Percentiles rank a stretch among this genome's conserved stretches.
Conservation (phyloP, 2,888 invertebrate species). For the Eilema griseolum region DNA sequence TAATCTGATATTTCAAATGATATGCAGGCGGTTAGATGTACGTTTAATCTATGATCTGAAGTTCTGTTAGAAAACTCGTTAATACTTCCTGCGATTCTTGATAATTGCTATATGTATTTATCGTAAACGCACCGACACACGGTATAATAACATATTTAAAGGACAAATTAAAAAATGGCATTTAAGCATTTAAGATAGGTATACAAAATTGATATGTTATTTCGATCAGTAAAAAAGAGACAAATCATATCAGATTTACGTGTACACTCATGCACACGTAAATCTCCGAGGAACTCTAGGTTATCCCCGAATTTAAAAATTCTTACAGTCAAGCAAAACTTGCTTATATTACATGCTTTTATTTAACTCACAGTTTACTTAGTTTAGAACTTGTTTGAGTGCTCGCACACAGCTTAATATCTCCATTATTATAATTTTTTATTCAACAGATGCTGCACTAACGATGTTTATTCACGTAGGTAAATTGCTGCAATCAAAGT, state of each 20-base stretch:
- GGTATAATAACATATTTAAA: neutral
- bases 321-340: too few relatives aligned
- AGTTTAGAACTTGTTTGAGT: too few relatives aligned
- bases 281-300: too few relatives aligned
- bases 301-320: too few relatives aligned
- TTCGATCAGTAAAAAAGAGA: too few relatives aligned
- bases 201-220: too few relatives aligned
- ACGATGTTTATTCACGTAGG: constrained; percentile 2
- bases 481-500: constrained; percentile 10
- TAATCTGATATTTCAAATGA: constrained; percentile 31
- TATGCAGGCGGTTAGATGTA: constrained; percentile 26
- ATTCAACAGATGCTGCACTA: neutral
- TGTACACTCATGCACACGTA: too few relatives aligned
- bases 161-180: too few relatives aligned
- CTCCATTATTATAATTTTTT: neutral
- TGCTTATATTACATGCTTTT: too few relatives aligned
- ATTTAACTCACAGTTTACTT: too few relatives aligned
- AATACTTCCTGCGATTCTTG: constrained; percentile 14
- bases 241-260: too few relatives aligned
- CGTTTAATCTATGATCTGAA: constrained; percentile 37
- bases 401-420: neutral
- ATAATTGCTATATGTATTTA: constrained; percentile 26
- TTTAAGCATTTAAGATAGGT: too few relatives aligned
- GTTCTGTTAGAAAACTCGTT: constrained; percentile 45
- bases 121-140: neutral